Percentiles rank a stretch among this genome's conserved stretches.
These are phyloP conservation scores for Calyptomena viridis DNA, from an alignment of 2,113 vertebrate genomes.

Conservation along the genomic window DNA sequence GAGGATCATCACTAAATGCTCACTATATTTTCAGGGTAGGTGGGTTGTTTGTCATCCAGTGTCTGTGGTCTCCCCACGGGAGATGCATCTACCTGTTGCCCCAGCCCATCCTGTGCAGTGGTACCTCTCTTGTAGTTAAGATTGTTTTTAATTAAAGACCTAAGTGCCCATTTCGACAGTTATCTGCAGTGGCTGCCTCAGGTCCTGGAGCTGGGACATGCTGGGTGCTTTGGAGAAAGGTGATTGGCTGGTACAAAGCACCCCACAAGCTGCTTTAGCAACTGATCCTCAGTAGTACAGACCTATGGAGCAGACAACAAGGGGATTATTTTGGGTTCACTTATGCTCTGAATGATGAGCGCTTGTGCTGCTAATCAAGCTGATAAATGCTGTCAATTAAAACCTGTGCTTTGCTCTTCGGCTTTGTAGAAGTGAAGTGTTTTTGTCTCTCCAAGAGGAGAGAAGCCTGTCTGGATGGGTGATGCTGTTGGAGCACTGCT, in stretches of 20 bases:
- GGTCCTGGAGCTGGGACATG: accelerated
- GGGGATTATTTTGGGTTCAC: slow-evolving; percentile 22
- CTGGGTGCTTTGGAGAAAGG: not conserved
- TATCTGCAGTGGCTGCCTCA: not conserved
- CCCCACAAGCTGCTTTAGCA: not conserved
- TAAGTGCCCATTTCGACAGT: not conserved
- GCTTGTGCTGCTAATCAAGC: slow-evolving; percentile 29
- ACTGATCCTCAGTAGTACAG: not conserved
- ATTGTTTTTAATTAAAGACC: not conserved
- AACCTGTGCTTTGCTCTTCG: not conserved
- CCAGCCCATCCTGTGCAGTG: not conserved
- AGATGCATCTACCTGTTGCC: not conserved
- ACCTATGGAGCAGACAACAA: not conserved
- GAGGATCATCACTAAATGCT: not conserved
- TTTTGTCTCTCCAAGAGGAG: not conserved
- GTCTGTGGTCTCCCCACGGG: not conserved
- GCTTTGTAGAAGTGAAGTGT: not conserved
- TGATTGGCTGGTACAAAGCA: not conserved
- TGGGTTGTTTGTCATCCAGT: not conserved
- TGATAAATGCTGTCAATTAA: slow-evolving; percentile 15
- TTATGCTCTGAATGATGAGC: slow-evolving; percentile 6
- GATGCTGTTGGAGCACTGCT: not conserved
- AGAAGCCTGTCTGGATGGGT: not conserved
- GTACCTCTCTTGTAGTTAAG: not conserved
- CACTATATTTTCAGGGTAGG: accelerated